These are phyloP conservation scores for Amblyteles armatorius DNA, from an alignment of 2,888 invertebrate species.

Conservation along the genomic window DNA sequence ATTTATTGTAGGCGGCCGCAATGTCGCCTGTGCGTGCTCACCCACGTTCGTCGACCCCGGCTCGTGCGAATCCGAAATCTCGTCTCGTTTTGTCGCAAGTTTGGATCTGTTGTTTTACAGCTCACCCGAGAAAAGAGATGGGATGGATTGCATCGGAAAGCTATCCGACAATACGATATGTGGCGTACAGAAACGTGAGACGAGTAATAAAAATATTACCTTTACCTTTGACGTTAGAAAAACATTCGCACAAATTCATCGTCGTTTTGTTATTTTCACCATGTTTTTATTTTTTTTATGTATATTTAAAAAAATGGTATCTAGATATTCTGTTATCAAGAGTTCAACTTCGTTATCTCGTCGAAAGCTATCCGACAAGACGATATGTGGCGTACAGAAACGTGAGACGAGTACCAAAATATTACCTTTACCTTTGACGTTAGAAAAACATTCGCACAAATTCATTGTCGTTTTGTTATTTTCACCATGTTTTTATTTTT, in stretches of 20 bases:
- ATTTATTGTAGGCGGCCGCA: slow-evolving; percentile 41
- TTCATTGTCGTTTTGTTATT: neutral
- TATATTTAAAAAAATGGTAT: too few relatives aligned
- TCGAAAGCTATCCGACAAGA: neutral
- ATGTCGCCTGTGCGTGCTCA: neutral
- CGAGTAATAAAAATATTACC: neutral
- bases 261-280: neutral
- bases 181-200: neutral
- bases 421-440: neutral
- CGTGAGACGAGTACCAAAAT: neutral
- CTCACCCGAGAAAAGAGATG: neutral
- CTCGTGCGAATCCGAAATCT: neutral
- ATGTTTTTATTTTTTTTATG: too few relatives aligned
- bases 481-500: neutral
- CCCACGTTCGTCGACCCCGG: neutral
- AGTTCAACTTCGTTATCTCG: too few relatives aligned
- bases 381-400: neutral
- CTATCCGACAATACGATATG: neutral
- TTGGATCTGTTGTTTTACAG: neutral
- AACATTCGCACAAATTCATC: neutral
- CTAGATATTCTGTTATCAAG: too few relatives aligned
- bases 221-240: neutral
- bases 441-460: neutral
- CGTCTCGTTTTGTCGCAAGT: neutral
- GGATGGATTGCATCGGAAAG: neutral